Percentiles rank a stretch among this genome's conserved stretches.
Evolutionary conservation across 2,797 vertebrate species (phyloP).

Genomic region (Chaunax sp.): DNA sequence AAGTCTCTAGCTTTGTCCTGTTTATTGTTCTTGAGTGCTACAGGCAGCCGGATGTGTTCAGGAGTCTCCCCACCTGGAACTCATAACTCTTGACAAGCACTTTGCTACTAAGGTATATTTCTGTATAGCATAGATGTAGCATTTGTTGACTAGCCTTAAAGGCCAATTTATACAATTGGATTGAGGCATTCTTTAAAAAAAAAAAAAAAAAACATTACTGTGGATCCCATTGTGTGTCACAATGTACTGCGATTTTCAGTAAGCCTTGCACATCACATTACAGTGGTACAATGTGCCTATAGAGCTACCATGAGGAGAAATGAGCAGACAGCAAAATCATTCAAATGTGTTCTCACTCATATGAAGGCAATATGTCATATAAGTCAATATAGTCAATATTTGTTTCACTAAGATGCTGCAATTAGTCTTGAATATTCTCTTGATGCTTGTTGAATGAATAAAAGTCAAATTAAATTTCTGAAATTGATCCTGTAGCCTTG

Average conservation of each 20-base stretch:
- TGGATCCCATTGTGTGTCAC: constrained; percentile 5
- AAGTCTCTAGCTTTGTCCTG: constrained; percentile 30
- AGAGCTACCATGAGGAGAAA: not conserved
- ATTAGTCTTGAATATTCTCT: not conserved
- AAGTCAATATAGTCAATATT: too few relatives aligned
- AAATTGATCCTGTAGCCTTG: not conserved
- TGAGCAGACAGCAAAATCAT: not conserved
- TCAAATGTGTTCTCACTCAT: constrained; percentile 1
- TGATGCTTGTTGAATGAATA: not conserved
- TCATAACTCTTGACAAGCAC: constrained; percentile 20
- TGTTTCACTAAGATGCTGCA: too few relatives aligned
- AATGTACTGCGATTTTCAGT: not conserved
- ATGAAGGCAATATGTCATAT: constrained; percentile 6
- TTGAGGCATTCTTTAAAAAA: constrained; percentile 11
- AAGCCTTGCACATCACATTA: not conserved
- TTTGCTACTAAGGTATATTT: constrained; percentile 10
- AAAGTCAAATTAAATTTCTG: constrained; percentile 3
- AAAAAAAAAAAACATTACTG: constrained; percentile 7
- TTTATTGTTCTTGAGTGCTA: constrained; percentile 34
- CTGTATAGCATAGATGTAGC: constrained; percentile 15
- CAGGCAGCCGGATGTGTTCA: constrained; percentile 36
- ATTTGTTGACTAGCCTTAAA: constrained; percentile 16
- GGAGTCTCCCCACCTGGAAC: constrained; percentile 46
- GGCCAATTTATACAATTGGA: constrained; percentile 9
- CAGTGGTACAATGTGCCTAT: not conserved